These are phyloP conservation scores for Agrochola litura DNA, from an alignment of 2,888 invertebrate species.

Conservation along the genomic window DNA sequence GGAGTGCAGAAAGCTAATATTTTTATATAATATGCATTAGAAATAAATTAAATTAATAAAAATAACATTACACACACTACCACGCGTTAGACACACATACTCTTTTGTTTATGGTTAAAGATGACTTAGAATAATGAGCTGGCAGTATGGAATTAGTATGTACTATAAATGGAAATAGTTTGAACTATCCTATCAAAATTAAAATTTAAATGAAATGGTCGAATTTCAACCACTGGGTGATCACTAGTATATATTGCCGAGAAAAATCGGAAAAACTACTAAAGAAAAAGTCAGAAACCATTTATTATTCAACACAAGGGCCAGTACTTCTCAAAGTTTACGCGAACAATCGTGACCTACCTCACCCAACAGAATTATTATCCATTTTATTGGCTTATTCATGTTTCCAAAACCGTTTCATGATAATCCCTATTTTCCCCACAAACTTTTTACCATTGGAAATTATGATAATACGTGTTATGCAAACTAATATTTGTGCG, in stretches of 20 bases:
- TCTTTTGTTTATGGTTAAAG: no score
- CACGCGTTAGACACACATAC: no score
- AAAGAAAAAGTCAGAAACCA: conserved; percentile 11
- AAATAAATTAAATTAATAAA: no score
- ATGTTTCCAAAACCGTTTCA: conserved; percentile 35
- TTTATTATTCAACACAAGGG: conserved; percentile 52
- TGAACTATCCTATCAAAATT: no score
- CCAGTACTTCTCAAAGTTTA: conserved; percentile 53
- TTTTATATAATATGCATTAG: no score
- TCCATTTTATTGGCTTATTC: conserved; percentile 53
- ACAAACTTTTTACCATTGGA: conserved; percentile 50
- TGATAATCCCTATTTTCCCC: conserved; percentile 56
- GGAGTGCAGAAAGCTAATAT: no score
- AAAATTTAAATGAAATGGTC: no score
- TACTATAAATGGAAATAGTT: no score
- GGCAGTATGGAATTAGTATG: no score
- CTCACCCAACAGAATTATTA: conserved; percentile 54
- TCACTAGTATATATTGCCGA: not conserved
- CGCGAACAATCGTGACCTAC: conserved; percentile 56
- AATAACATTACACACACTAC: no score
- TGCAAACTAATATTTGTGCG: conserved; percentile 61
- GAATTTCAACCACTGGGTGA: no score
- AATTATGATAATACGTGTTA: conserved; percentile 66
- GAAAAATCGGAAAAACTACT: conserved; percentile 5
- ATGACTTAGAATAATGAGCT: no score